Evolutionary conservation across 64 coral and sea anemone species (phyloP).

Genomic region (Actinia equina): DNA sequence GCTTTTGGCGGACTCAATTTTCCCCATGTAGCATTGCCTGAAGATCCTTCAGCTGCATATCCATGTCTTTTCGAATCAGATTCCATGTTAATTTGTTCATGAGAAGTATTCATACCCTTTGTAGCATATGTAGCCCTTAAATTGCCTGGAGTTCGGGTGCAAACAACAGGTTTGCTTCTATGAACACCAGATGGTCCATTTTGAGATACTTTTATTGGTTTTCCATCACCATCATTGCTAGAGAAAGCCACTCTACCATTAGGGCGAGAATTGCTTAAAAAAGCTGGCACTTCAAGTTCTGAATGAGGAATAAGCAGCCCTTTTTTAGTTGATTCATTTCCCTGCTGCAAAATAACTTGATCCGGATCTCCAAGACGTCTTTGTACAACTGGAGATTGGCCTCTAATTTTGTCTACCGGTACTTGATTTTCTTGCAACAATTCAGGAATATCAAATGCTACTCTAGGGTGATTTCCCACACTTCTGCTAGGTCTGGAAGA

Average conservation of each 20-base stretch:
- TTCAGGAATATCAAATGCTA: conserved; percentile 58
- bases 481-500: conserved; percentile 15
- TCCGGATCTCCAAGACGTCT: conserved; percentile 51
- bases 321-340: not conserved
- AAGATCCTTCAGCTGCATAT: not conserved
- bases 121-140: not conserved
- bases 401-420: not conserved
- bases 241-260: not conserved
- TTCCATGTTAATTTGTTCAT: conserved; percentile 8
- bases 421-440: conserved; percentile 47
- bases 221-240: not conserved
- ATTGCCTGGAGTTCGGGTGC: not conserved
- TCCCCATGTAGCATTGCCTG: not conserved
- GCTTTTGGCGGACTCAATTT: not conserved
- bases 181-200: not conserved
- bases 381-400: conserved; percentile 42
- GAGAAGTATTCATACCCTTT: not conserved
- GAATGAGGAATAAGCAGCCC: conserved; percentile 49
- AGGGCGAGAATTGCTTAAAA: conserved; percentile 1
- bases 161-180: not conserved
- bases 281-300: conserved; percentile 51
- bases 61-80: conserved; percentile 5
- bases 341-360: conserved; percentile 7
- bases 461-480: conserved; percentile 22
- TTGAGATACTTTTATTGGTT: not conserved